phyloP scores from a whole-genome alignment of 2,888 invertebrate species.

The Polyommatus iphigenia region DNA sequence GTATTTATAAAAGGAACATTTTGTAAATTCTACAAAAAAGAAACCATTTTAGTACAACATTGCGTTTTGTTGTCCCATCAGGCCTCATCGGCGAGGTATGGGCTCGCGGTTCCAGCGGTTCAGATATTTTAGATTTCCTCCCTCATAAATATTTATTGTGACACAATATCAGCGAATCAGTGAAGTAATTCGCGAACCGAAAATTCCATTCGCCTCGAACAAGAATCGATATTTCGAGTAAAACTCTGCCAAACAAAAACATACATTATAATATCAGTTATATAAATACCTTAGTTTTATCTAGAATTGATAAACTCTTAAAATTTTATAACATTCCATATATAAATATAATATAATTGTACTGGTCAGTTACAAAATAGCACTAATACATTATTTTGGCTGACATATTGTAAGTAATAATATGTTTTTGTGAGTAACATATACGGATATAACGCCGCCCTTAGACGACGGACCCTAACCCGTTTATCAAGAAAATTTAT shows the following conservation, averaged over 20 bases:
- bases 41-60: neutral
- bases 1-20: no score
- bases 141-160: slow-evolving; percentile 35
- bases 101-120: neutral
- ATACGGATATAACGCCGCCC: slow-evolving; percentile 39
- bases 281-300: neutral
- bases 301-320: neutral
- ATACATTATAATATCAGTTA: neutral
- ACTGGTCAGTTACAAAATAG: neutral
- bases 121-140: slow-evolving; percentile 23
- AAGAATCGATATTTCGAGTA: slow-evolving; percentile 4
- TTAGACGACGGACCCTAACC: slow-evolving; percentile 48
- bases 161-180: slow-evolving; percentile 29
- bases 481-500: slow-evolving; percentile 54
- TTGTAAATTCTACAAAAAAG: no score
- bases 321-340: neutral
- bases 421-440: slow-evolving; percentile 18
- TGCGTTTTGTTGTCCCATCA: neutral
- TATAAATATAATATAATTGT: no score
- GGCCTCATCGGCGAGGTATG: neutral
- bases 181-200: slow-evolving; percentile 26
- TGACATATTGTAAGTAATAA: slow-evolving; percentile 3
- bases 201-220: slow-evolving; percentile 30
- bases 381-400: neutral
- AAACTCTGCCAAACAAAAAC: neutral